Base-by-base conservation (phyloP, 2,797 vertebrate genomes). In the Helostoma temminkii region DNA sequence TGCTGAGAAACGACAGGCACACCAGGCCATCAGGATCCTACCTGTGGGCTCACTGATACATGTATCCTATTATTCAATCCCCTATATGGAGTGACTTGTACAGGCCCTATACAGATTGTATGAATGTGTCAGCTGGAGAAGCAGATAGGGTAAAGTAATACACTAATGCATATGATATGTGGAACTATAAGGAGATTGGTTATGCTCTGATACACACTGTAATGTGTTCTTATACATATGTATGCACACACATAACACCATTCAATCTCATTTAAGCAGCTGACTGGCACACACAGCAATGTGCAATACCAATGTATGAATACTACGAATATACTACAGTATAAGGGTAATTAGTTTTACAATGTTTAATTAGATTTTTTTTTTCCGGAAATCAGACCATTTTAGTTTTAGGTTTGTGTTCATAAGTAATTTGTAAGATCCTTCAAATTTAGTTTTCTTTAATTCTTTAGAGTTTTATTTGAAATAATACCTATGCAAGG, bases 131-230 rank as follows among this genome's bases (percentile, higher is more conserved):
- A 57, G 48, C 46, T 6, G 26, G 28, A 8, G 53, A 16, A 47
- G 52, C 76, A 25, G 37, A 82, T 66, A 75, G 16, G 10, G n/a
- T 39, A 50, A 59, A 42, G 36, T 50, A 58, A 71, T 47, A 45
- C 58, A 64, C 61, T 71, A 67, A 84, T 87, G 81, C 65, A 77
- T 71, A 75, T 73, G 54, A 84, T 72, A 70, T 72, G 63, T 85
- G 62, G 41, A 62, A 43, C 43, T 65, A 28, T 78, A 73, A 70
- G 73, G 54, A 71, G 69, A 79, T 68, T 76, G 58, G 68, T 53
- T 37, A 19, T 4, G 55, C 59, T 75, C 69, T 32, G 69, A 62
- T 65, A 24, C 45, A 39, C 78, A 39, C 12, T 1, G 55, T 64
- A 46, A 82, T 76, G 49, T 56, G 32, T 41, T 67, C 34, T 10